A percentile compares a stretch with the other conserved stretches of the same genome.
Conservation (phyloP, 2,888 invertebrate species). For the Pammene fasciana region DNA sequence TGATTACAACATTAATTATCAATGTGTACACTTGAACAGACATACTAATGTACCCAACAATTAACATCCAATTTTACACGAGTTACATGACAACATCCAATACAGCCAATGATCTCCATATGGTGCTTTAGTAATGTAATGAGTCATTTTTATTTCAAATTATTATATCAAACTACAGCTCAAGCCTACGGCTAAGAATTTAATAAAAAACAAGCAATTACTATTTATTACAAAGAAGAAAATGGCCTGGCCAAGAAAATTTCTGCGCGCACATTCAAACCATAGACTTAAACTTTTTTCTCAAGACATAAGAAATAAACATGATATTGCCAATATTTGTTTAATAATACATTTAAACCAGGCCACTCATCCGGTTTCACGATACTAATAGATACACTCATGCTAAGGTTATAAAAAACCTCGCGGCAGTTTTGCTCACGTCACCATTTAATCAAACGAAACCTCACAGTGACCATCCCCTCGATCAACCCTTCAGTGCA, state of each 20-base stretch:
- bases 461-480: slow-evolving; percentile 25
- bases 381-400: slow-evolving; percentile 24
- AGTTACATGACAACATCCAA: slow-evolving; percentile 45
- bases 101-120: slow-evolving; percentile 43
- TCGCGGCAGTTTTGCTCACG: slow-evolving; percentile 37
- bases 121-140: slow-evolving; percentile 38
- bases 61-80: slow-evolving; percentile 43
- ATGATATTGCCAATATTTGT: neutral
- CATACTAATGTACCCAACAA: slow-evolving; percentile 48
- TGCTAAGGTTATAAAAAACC: slow-evolving; percentile 32
- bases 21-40: slow-evolving; percentile 45
- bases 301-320: neutral
- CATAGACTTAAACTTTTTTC: slow-evolving; percentile 3
- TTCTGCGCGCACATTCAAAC: neutral
- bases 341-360: slow-evolving; percentile 1
- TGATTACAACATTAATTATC: neutral
- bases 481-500: slow-evolving; percentile 31
- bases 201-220: slow-evolving; percentile 36
- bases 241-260: slow-evolving; percentile 11
- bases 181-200: slow-evolving; percentile 39
- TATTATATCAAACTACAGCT: slow-evolving; percentile 34
- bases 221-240: slow-evolving; percentile 23
- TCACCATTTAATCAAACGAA: slow-evolving; percentile 27
- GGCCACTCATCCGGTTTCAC: slow-evolving; percentile 30
- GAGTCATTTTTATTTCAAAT: slow-evolving; percentile 15